A percentile compares a stretch with the other conserved stretches of the same genome.
These are phyloP conservation scores for Melipona beecheii DNA, from an alignment of 2,888 invertebrate genomes.

Conservation along the genomic window DNA sequence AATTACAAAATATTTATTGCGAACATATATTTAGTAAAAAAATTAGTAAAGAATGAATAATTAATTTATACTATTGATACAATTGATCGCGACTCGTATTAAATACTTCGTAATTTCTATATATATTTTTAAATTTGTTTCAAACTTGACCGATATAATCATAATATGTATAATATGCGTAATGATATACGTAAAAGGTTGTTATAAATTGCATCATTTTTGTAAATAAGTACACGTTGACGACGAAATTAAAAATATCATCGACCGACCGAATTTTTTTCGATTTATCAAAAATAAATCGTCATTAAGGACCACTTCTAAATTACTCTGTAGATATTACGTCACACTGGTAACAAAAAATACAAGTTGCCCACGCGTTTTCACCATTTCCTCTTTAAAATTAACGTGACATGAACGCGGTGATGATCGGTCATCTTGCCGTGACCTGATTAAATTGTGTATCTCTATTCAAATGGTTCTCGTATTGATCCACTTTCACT, in stretches of 20 bases:
- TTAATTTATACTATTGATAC: too few relatives aligned
- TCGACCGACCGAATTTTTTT: not conserved
- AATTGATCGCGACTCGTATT: too few relatives aligned
- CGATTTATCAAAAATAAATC: slow-evolving; percentile 27
- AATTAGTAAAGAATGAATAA: too few relatives aligned
- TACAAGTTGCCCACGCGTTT: not conserved
- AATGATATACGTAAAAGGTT: too few relatives aligned
- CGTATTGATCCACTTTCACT: slow-evolving; percentile 70
- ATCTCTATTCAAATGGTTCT: slow-evolving; percentile 38
- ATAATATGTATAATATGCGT: too few relatives aligned
- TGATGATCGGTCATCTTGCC: slow-evolving; percentile 13
- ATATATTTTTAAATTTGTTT: too few relatives aligned
- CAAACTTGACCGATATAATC: too few relatives aligned
- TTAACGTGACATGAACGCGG: not conserved
- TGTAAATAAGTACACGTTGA: not conserved
- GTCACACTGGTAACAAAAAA: not conserved
- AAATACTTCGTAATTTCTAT: too few relatives aligned
- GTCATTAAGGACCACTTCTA: not conserved
- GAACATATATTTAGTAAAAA: too few relatives aligned
- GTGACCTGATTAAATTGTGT: slow-evolving; percentile 32
- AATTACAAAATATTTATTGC: too few relatives aligned
- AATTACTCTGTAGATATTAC: not conserved
- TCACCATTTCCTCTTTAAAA: slow-evolving; percentile 9
- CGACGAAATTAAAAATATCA: slow-evolving; percentile 5
- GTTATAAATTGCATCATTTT: too few relatives aligned